Evolutionary conservation across 2,113 vertebrate species (phyloP).

Genomic region (Paramisgurnus dabryanus): DNA sequence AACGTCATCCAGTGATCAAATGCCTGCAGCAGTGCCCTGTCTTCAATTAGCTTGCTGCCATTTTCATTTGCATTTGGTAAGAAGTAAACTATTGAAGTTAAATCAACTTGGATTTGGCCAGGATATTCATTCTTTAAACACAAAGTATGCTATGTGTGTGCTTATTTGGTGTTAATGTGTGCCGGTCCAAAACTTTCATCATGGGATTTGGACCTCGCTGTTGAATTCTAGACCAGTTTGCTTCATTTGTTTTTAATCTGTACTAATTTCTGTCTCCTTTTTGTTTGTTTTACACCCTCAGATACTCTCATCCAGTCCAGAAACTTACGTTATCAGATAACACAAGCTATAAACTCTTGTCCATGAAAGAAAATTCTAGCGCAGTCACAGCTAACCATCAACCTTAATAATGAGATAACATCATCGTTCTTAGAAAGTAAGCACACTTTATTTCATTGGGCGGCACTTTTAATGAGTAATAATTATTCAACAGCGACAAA

Average conservation of each 20-base stretch:
- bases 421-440: slow-evolving; percentile 9
- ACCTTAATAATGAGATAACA: slow-evolving; percentile 22
- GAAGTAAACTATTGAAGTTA: slow-evolving; percentile 1
- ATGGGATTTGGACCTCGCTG: neutral
- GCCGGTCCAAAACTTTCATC: neutral
- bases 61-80: slow-evolving; percentile 7
- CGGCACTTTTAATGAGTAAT: neutral
- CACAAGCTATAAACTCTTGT: slow-evolving; percentile 51
- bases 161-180: slow-evolving; percentile 26
- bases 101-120: neutral
- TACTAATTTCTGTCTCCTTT: neutral
- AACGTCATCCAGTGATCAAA: neutral
- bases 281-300: slow-evolving; percentile 13
- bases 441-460: slow-evolving; percentile 14
- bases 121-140: neutral
- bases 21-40: neutral
- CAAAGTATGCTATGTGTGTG: neutral
- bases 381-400: slow-evolving; percentile 21
- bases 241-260: neutral
- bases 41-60: neutral
- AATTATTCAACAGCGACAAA: slow-evolving; percentile 7
- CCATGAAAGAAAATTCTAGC: slow-evolving; percentile 42
- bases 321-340: slow-evolving; percentile 38
- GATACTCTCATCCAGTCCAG: slow-evolving; percentile 5
- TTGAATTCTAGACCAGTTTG: neutral